Base-by-base conservation (phyloP, 2,888 invertebrate genomes). In the Eupsilia transversa region DNA sequence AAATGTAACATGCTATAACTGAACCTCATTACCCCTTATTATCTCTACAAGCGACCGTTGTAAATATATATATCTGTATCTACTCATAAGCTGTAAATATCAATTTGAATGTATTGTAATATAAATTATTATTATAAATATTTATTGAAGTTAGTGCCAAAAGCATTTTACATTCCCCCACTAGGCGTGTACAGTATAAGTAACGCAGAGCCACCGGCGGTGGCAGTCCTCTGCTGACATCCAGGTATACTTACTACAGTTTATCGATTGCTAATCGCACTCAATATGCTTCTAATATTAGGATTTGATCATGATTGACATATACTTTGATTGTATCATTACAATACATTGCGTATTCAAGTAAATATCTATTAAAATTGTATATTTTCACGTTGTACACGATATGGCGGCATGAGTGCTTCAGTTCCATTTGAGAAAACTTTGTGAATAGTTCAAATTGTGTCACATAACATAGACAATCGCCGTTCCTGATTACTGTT, bases 131-230 rank as follows among this genome's bases (percentile, higher is more conserved):
- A 92, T 89, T 91, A 93, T 92, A 92, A 91, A 93, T 94, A 94
- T 94, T 92, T 94, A 94, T 95, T 91, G 91, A 95, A 94, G 94
- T 95, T 96, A 96, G 96, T 96, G 96, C 96, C 96, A 96, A 96
- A 94, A 94, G 95, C 94, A 94, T 94, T 93, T 92, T 92, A 93
- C 93, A 90, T 92, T 89, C 89, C 91, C 89, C 89, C 87, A 92
- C 79, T 91, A 90, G 87, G 90, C 89, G 87, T 92, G 90, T 92
- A 93, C 92, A 92, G 90, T 89, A 90, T 83, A 87, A 85, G 86
- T 88, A 85, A 80, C 70, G 80, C 87, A 70, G 80, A 89, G 86
- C 84, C 83, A 79, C 74, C 85, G 82, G 83, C 83, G 79, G 81
- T 41, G 54, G 72, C 78, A 77, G 79, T 80, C 30, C 74, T 76